Evolutionary conservation across 64 coral and sea anemone species (phyloP).

Genomic region (Montipora capricornis): DNA sequence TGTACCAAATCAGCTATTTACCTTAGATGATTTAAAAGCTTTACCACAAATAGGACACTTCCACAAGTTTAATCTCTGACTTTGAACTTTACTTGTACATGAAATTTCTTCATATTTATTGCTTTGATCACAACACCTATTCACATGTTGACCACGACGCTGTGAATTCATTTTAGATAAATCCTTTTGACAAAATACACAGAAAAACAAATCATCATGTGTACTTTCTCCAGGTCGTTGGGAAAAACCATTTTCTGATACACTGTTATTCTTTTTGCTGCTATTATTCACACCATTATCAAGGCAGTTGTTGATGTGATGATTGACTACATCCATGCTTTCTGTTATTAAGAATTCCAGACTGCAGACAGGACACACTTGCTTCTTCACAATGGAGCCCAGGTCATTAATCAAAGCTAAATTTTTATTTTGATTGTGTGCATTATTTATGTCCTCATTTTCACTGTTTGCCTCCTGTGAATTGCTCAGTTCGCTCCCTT

Average conservation of each 20-base stretch:
- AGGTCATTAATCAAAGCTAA: neutral
- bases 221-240: neutral
- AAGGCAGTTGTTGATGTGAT: slow-evolving; percentile 76
- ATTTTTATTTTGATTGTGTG: neutral
- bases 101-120: slow-evolving; percentile 9
- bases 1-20: neutral
- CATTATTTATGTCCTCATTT: neutral
- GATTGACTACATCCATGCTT: slow-evolving; percentile 43
- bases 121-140: slow-evolving; percentile 87
- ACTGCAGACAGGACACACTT: slow-evolving; percentile 67
- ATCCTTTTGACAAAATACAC: slow-evolving; percentile 94
- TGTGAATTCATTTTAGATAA: slow-evolving; percentile 91
- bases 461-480: neutral
- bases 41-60: slow-evolving; percentile 76
- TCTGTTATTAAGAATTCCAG: slow-evolving; percentile 19
- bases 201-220: slow-evolving; percentile 75
- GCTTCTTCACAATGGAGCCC: neutral
- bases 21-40: slow-evolving; percentile 77
- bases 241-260: neutral
- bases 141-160: slow-evolving; percentile 91
- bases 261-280: neutral
- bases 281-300: neutral
- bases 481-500: neutral
- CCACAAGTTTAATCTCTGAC: neutral
- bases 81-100: neutral